These are phyloP conservation scores for Elysia chlorotica DNA, from an alignment of 1,140 invertebrate species.

Conservation along the genomic window DNA sequence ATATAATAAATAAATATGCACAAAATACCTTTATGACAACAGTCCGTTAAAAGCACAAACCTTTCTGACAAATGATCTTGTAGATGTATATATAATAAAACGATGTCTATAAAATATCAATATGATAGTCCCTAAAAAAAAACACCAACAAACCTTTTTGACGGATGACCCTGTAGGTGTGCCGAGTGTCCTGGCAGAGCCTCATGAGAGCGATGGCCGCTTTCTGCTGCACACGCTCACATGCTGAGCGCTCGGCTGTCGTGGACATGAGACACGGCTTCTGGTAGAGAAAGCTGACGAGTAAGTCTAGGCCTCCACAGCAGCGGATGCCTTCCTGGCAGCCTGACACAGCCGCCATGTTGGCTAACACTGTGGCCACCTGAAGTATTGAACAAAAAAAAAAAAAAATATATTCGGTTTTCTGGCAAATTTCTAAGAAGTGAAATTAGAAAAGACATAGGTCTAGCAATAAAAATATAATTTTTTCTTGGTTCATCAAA, in stretches of 20 bases:
- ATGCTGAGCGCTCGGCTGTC: conserved; percentile 69
- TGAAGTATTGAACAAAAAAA: conserved; percentile 37
- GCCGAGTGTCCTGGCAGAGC: conserved; percentile 74
- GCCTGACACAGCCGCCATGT: conserved; percentile 74
- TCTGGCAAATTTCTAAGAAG: no score
- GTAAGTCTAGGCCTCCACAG: conserved; percentile 70
- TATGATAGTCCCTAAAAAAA: no score
- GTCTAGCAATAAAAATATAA: no score
- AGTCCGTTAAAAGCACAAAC: no score
- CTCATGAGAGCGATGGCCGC: conserved; percentile 83
- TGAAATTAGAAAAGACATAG: no score
- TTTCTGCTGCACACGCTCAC: conserved; percentile 81
- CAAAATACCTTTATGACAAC: no score
- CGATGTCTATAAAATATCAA: no score
- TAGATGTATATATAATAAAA: no score
- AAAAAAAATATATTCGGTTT: no score
- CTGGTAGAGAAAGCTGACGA: conserved; percentile 78
- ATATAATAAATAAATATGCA: no score
- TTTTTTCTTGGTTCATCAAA: no score
- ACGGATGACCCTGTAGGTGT: conserved; percentile 76
- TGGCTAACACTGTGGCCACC: conserved; percentile 78
- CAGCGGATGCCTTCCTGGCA: conserved; percentile 70
- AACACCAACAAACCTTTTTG: conserved; percentile 74
- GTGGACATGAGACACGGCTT: conserved; percentile 66
- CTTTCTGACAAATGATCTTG: no score